Base-by-base conservation (phyloP, 2,888 invertebrate species). In the Coenonympha arcania region DNA sequence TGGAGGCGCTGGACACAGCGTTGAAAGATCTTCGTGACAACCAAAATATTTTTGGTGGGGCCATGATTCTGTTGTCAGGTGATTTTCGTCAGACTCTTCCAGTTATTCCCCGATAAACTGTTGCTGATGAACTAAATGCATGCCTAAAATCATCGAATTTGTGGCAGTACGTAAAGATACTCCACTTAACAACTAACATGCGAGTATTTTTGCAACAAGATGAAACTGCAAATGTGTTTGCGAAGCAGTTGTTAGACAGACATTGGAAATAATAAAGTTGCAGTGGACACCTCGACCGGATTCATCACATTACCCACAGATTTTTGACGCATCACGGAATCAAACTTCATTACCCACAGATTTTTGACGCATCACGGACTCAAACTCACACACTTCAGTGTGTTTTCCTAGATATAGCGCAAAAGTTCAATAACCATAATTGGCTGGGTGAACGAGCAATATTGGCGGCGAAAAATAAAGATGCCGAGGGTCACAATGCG, bases 81-180 rank as follows among this genome's bases (percentile, higher is more conserved):
- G 53, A 57, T 57, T 55, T 57, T 48, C 48, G 52, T 34, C 55
- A 54, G 40, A 55, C 43, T 31, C 48, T 57, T 46, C 54, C 54
- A 57, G 52, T 58, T 37, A 56, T 58, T 53, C 51, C 55, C 30
- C 51, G 59, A 31, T 50, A 53, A 55, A 61, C 57, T 49, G 49
- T 46, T 49, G 57, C 60, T 52, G 56, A 59, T 57, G 54, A 57
- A 59, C 44, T 59, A 44, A 57, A 60, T 55, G 57, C 61, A 56
- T 60, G 57, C 52, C 50, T 60, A 52, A 58, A 60, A 52, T 54
- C 57, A 57, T 61, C 60, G 54, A 42, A 41, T 58, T 57, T 62
- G 43, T 60, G 59, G 60, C 47, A 51, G 40, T 57, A 45, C 39
- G 55, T 59, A 49, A 55, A 58, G 55, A 58, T 48, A 51, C 42